phyloP scores from a whole-genome alignment of 2,797 vertebrate species.

The Emydoidea blandingii region DNA sequence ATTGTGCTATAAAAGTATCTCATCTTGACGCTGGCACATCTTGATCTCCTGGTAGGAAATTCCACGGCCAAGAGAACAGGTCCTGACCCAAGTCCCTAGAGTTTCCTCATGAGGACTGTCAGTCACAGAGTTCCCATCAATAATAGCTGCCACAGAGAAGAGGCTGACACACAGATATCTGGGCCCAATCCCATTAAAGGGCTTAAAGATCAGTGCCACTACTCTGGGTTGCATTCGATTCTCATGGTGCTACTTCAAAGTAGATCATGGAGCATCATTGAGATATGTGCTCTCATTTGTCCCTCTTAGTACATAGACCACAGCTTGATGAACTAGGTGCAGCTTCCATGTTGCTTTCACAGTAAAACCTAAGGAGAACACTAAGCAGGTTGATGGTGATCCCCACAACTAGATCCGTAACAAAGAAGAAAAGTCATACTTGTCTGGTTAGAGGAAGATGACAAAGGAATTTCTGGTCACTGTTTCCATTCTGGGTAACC shows the following conservation, averaged over 20 bases:
- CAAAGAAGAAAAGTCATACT: accelerated
- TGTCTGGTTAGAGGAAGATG: background rate
- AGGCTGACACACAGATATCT: background rate
- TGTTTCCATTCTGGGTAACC: background rate
- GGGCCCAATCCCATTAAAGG: background rate
- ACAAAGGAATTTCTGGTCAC: background rate
- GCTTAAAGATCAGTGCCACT: background rate
- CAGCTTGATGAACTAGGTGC: background rate
- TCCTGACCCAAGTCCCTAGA: background rate
- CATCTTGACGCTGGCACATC: background rate
- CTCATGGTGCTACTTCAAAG: background rate
- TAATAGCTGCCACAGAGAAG: background rate
- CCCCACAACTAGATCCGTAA: background rate
- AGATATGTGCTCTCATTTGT: background rate
- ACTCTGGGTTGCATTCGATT: accelerated
- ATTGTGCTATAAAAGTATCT: background rate
- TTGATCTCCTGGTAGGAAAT: background rate
- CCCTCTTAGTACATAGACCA: background rate
- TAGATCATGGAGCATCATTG: background rate
- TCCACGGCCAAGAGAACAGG: background rate
- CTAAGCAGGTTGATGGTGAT: accelerated
- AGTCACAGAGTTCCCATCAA: background rate
- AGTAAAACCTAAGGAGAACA: background rate
- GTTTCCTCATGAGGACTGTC: background rate
- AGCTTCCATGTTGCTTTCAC: background rate